Conservation (phyloP, 1,140 invertebrate species). For the Drosophila ficusphila region DNA sequence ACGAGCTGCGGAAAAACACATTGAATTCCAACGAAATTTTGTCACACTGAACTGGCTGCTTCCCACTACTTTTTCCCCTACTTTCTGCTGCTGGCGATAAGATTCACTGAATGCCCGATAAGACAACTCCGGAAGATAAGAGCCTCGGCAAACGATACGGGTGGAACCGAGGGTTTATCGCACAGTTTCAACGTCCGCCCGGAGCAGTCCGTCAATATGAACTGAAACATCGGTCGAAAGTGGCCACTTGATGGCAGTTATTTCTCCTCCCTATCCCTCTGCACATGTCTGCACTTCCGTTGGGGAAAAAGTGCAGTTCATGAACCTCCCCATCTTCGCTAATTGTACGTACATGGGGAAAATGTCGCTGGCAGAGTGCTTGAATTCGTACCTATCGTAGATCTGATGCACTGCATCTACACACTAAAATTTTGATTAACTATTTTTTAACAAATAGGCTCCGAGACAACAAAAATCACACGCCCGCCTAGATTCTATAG, state of each 20-base stretch:
- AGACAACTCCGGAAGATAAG: conserved; percentile 44
- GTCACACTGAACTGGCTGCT: conserved; percentile 26
- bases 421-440: conserved; percentile 43
- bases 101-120: conserved; percentile 40
- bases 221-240: conserved; percentile 37
- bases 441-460: conserved; percentile 6
- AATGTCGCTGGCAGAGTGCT: neutral
- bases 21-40: conserved; percentile 35
- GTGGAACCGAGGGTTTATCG: conserved; percentile 18
- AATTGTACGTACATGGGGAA: conserved; percentile 32
- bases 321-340: conserved; percentile 11
- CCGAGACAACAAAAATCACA: neutral
- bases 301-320: conserved; percentile 10
- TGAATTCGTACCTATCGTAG: neutral
- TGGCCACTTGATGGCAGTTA: conserved; percentile 7
- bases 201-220: conserved; percentile 35
- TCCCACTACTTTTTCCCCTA: conserved; percentile 25
- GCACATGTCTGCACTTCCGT: conserved; percentile 24
- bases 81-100: conserved; percentile 35
- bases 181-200: conserved; percentile 22
- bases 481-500: conserved; percentile 10
- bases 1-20: conserved; percentile 27
- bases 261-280: neutral
- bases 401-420: conserved; percentile 10
- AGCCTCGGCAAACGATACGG: conserved; percentile 21